Evolutionary conservation across 30 jellyfish, hydroid and myxozoan species (phyloP), one percentile per base, ranked within the genome.

Genomic region (Catostylus mosaicus): DNA sequence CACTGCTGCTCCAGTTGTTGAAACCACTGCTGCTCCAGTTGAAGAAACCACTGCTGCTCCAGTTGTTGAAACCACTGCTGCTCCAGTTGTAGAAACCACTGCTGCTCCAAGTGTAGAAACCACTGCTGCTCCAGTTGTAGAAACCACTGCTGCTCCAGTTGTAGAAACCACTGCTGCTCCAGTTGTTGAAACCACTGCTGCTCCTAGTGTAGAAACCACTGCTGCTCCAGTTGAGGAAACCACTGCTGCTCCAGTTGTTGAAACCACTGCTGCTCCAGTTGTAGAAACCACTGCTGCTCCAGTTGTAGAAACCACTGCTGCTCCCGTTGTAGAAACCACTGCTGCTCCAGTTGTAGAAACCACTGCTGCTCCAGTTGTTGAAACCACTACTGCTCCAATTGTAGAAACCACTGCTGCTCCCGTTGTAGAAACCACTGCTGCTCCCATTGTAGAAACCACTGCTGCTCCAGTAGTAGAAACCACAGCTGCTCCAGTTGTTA

Each of bases 181-280:
- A 45, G 10, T 27, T 56, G 80, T 48, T 33, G 76, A 50, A 30
- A 35, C 74, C 6, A 63, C 90, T 0, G 60, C 74, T 62, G 90
- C 82, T 26, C 75, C 90, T 32, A 62, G 29, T 30, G 30, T 35
- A 0, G 83, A 66, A 64, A 48, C 82, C 7, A 63, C 83, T 0
- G 90, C 60, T 47, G 83, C 83, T 34, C 82, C 83, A 62, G 73
- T 47, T 48, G 75, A 30, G 7, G 83, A 80, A 62, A 62, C 83
- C 30, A 45, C 90, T 0, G 73, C 90, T 35, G 83, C 84, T 80
- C 83, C 90, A 62, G 83, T 12, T 7, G 82, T 69, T 12, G 82
- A 32, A 3, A 66, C 83, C 20, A 70, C 63, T 2, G 59, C 90
- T 29, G 88, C 73, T 69, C 75, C 80, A 61, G 93, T 64, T 34